phyloP scores from a whole-genome alignment of 2,888 invertebrate genomes.

The Trachelus stipa region DNA sequence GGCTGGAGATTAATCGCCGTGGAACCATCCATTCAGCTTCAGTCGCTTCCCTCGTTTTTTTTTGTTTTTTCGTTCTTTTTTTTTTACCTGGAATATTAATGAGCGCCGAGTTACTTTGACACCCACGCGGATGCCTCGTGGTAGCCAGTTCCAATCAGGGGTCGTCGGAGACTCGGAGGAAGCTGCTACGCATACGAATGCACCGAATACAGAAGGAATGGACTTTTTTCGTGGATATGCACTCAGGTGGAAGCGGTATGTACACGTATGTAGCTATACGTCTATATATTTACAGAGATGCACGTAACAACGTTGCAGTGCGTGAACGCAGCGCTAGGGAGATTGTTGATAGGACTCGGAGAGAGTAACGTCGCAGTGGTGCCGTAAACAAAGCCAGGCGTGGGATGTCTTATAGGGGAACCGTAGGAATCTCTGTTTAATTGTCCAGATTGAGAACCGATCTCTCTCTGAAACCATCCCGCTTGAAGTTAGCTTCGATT shows the following conservation, averaged over 20 bases:
- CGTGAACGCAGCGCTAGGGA: conserved; percentile 17
- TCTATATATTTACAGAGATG: not conserved
- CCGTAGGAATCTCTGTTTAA: conserved; percentile 37
- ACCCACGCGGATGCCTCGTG: conserved; percentile 2
- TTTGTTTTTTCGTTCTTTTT: not conserved
- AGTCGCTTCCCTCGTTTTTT: not conserved
- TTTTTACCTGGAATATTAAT: conserved; percentile 6
- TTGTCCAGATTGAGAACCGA: conserved; percentile 52
- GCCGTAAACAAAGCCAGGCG: conserved; percentile 58
- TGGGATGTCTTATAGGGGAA: conserved; percentile 43
- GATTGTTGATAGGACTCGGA: conserved; percentile 47
- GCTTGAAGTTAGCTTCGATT: conserved; percentile 42
- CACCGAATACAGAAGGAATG: not conserved
- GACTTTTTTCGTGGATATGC: not conserved
- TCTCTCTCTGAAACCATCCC: conserved; percentile 17
- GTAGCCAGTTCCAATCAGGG: conserved; percentile 4
- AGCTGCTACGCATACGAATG: not conserved
- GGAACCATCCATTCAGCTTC: not conserved
- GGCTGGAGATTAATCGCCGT: not conserved
- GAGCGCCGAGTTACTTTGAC: conserved; percentile 7
- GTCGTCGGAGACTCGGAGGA: not conserved
- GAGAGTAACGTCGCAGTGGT: conserved; percentile 47
- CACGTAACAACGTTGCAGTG: not conserved
- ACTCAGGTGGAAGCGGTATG: not conserved
- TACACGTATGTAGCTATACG: not conserved